Evolutionary conservation across 2,797 vertebrate species (phyloP).

Genomic region (Heteromormyrus szaboi): DNA sequence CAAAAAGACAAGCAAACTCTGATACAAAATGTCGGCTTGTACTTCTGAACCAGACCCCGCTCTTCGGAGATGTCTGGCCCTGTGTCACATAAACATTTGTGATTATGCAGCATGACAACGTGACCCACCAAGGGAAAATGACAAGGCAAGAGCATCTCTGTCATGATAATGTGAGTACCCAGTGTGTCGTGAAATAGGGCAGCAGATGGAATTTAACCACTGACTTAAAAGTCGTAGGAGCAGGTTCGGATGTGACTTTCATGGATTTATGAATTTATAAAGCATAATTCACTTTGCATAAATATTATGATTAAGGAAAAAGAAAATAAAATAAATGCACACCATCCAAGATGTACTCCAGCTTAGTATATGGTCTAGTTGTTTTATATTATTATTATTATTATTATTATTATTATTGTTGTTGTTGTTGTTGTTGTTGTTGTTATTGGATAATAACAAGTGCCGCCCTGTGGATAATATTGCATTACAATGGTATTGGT

Average conservation of each 20-base stretch:
- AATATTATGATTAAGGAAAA: not conserved
- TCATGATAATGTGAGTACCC: not conserved
- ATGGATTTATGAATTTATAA: not conserved
- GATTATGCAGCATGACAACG: slow-evolving; percentile 28
- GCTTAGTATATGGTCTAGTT: not conserved
- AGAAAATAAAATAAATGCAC: not conserved
- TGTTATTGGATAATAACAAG: not conserved
- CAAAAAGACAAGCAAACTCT: slow-evolving; percentile 26
- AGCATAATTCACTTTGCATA: not conserved
- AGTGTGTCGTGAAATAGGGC: not conserved
- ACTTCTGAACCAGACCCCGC: slow-evolving; percentile 32
- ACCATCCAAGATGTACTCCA: not conserved
- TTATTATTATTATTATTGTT: not conserved
- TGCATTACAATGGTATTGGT: not conserved
- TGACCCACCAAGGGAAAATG: slow-evolving; percentile 13
- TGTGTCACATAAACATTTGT: slow-evolving; percentile 36
- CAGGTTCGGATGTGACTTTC: not conserved
- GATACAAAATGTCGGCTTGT: slow-evolving; percentile 43
- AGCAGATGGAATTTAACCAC: not conserved
- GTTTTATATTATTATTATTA: not conserved
- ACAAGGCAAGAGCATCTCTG: not conserved
- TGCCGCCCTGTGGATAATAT: not conserved
- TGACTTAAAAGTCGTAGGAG: not conserved
- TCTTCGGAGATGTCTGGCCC: slow-evolving; percentile 32
- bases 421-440: not conserved